Evolutionary conservation across 2,797 vertebrate species (phyloP).

Genomic region (Selene dorsalis): DNA sequence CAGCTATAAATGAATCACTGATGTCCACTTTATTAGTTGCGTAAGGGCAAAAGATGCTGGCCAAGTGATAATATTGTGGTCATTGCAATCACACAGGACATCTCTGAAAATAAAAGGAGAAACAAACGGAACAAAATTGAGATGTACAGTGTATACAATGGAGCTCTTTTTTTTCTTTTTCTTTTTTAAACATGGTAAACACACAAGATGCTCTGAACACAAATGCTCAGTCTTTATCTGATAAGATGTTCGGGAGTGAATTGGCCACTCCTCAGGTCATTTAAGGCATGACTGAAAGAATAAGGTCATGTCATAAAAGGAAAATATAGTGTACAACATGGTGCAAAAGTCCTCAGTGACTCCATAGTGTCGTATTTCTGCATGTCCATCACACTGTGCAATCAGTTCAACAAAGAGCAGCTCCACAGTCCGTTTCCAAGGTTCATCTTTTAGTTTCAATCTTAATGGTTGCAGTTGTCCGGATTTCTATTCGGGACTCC

Average conservation of each 20-base stretch:
- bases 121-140: slow-evolving; percentile 51
- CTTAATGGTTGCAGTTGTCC: slow-evolving; percentile 29
- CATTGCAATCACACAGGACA: slow-evolving; percentile 63
- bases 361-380: slow-evolving; percentile 63
- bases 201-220: slow-evolving; percentile 43
- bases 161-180: slow-evolving; percentile 13
- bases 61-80: slow-evolving; percentile 59
- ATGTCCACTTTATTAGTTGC: slow-evolving; percentile 77
- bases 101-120: slow-evolving; percentile 62
- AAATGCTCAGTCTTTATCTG: slow-evolving; percentile 50
- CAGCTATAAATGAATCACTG: slow-evolving; percentile 50
- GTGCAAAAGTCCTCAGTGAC: slow-evolving; percentile 63
- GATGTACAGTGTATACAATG: slow-evolving; percentile 61
- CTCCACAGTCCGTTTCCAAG: slow-evolving; percentile 52
- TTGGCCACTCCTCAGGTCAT: slow-evolving; percentile 56
- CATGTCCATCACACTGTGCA: slow-evolving; percentile 65
- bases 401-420: slow-evolving; percentile 59
- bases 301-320: slow-evolving; percentile 61
- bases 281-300: slow-evolving; percentile 79
- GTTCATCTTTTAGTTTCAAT: slow-evolving; percentile 39
- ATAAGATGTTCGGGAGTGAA: slow-evolving; percentile 47
- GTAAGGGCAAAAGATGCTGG: slow-evolving; percentile 68
- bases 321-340: slow-evolving; percentile 58
- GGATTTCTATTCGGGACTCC: slow-evolving; percentile 43
- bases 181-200: slow-evolving; percentile 45